Evolutionary conservation across 2,113 vertebrate genomes (phyloP).

Genomic region (Ictidomys tridecemlineatus): DNA sequence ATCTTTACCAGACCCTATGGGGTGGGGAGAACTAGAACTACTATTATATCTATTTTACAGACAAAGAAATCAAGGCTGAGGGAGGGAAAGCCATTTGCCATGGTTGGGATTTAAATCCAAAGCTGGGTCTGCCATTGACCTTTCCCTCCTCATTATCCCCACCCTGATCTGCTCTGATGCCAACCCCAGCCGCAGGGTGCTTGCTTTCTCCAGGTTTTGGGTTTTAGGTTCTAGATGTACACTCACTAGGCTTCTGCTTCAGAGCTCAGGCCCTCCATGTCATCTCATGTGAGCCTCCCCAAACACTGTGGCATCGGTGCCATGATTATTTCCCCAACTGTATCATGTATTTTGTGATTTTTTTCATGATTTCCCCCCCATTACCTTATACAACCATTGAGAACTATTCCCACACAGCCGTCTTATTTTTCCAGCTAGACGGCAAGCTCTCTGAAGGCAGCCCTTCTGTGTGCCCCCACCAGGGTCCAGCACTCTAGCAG

Average conservation of each 20-base stretch:
- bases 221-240: background rate
- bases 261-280: background rate
- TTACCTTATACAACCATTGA: background rate
- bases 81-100: background rate
- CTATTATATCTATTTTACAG: conserved; percentile 57
- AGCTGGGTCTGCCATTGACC: background rate
- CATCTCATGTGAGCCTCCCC: background rate
- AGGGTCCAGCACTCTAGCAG: background rate
- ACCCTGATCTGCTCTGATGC: background rate
- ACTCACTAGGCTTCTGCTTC: background rate
- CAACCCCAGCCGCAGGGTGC: background rate
- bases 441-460: conserved; percentile 17
- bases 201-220: background rate
- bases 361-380: background rate
- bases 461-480: background rate
- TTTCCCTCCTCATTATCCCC: background rate
- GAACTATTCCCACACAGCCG: background rate
- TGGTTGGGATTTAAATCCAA: conserved; percentile 29
- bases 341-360: background rate
- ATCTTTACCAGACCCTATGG: background rate
- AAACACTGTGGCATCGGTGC: background rate
- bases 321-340: background rate
- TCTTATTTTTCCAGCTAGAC: background rate
- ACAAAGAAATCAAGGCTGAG: conserved; percentile 53
- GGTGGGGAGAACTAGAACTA: background rate